Evolutionary conservation across 2,797 vertebrate species (phyloP).

Genomic region (Rhabdophis nuchalis): DNA sequence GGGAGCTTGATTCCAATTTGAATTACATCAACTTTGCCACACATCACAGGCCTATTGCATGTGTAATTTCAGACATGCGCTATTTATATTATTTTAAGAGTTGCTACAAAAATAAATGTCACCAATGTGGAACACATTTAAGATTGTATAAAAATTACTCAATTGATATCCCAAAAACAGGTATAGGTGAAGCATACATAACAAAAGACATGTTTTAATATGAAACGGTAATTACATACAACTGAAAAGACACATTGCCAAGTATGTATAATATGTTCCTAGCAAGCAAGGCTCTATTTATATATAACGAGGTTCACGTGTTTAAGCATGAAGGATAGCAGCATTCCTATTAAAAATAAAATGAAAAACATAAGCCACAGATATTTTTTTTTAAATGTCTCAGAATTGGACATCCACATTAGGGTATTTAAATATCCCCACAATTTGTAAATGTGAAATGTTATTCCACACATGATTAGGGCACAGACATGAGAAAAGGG

Average conservation of each 20-base stretch:
- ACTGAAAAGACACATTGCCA: conserved; percentile 73
- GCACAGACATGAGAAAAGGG: background rate
- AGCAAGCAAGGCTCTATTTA: conserved; percentile 60
- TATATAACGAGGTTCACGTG: conserved; percentile 56
- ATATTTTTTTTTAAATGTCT: conserved; percentile 39
- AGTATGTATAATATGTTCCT: conserved; percentile 63
- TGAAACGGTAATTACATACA: conserved; percentile 77
- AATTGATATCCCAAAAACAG: conserved; percentile 75
- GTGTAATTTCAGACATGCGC: conserved; percentile 73
- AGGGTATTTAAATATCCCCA: background rate
- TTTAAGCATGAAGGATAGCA: conserved; percentile 38
- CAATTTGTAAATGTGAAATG: background rate
- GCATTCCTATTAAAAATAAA: conserved; percentile 32
- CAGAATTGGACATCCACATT: conserved; percentile 45
- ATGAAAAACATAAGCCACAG: background rate
- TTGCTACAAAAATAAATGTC: conserved; percentile 76
- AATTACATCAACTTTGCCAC: conserved; percentile 77
- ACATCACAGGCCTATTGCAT: conserved; percentile 73
- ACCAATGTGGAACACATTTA: conserved; percentile 79
- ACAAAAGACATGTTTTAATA: conserved; percentile 77
- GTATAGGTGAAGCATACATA: conserved; percentile 77
- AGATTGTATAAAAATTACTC: conserved; percentile 75
- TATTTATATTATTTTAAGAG: conserved; percentile 52
- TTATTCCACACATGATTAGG: background rate
- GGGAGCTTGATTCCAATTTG: conserved; percentile 76